Evolutionary conservation across 2,888 invertebrate species (phyloP), one percentile per base, ranked within the genome.

Genomic region (Scotopteryx bipunctaria): DNA sequence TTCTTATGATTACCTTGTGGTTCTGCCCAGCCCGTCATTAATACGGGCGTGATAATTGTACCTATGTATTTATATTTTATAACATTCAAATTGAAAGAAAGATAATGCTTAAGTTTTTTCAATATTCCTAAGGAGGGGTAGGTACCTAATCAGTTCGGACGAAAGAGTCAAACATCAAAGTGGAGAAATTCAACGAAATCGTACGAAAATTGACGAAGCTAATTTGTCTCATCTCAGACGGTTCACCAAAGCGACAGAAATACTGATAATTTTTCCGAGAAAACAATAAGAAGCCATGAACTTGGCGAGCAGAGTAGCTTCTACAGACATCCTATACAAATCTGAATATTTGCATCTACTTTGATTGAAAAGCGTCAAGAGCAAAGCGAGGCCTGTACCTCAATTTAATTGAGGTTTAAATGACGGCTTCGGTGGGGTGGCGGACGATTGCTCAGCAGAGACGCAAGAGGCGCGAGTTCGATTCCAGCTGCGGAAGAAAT

Each of bases 211-310:
- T 69, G 68, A 67, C 69, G 64, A 66, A 60, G 66, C 69, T 73
- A 81, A 86, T 87, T 86, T 84, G 83, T 86, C 85, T 83, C 62
- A 61, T 61, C 48, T 56, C 48, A 42, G 63, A 60, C 58, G 64
- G 63, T 69, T 67, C 66, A 68, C 66, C 68, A 63, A 60, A 58
- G 57, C 23, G 48, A 37, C 45, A 66, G 64, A 63, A 66, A 63
- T 62, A 58, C 50, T 69, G 64, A 69, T 73, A 29, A 35, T 68
- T 60, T 68, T 81, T 82, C 80, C 67, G 45, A 73, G 84, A 82
- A 82, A 54, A 61, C 49, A 63, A 64, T 61, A 64, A 32, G 38
- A 57, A 55, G 67, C 67, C 63, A 65, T 55, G 33, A 57, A 40
- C 13, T 46, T 49, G 19, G 42, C 45, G 51, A 23, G n/a, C 13